A percentile compares a stretch with the other conserved stretches of the same genome.
phyloP scores from a whole-genome alignment of 23 tunicate genomes.

The Ciona savignyi region DNA sequence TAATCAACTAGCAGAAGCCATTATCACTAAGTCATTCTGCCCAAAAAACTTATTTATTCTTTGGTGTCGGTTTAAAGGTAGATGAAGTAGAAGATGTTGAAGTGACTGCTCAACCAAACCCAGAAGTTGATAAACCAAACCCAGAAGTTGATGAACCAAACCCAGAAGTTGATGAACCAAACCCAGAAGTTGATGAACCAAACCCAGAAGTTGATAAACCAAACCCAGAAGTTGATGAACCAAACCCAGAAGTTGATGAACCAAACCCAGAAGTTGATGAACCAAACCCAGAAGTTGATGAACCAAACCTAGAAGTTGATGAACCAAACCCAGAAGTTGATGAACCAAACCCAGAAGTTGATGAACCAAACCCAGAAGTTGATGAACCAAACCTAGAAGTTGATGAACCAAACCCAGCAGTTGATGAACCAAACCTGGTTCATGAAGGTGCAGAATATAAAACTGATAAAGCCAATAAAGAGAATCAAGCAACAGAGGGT shows the following conservation, averaged over 20 bases:
- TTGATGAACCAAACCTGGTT: background rate
- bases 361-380: background rate
- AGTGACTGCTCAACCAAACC: too few species aligned
- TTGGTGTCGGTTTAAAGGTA: too few species aligned
- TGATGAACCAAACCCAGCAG: background rate
- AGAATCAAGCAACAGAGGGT: background rate
- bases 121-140: background rate
- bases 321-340: background rate
- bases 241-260: too few species aligned
- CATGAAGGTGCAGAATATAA: background rate
- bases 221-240: too few species aligned
- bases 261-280: background rate
- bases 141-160: too few species aligned
- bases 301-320: background rate
- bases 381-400: background rate
- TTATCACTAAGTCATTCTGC: too few species aligned
- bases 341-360: background rate
- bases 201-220: too few species aligned
- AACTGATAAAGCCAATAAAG: background rate
- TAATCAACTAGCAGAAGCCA: too few species aligned
- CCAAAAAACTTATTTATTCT: too few species aligned
- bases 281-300: background rate
- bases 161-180: too few species aligned
- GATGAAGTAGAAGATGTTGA: too few species aligned
- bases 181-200: too few species aligned